Evolutionary conservation across 2,888 invertebrate genomes (phyloP), one percentile per base, ranked within the genome.

Genomic region (Silvanus unidentatus): DNA sequence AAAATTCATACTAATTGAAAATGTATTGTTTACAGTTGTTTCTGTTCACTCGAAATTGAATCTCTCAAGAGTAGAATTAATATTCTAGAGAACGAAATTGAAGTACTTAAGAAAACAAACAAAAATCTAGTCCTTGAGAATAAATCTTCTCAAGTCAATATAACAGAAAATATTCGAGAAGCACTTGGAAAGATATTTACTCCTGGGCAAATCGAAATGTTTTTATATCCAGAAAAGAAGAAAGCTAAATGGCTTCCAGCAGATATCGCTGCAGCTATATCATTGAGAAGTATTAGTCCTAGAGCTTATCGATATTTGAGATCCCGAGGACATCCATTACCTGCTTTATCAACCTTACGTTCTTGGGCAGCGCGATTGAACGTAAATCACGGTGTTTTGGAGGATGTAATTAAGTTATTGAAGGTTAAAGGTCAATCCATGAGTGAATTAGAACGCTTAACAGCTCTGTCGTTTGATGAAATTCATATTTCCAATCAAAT

Each of bases 381-480:
- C 45, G 40, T 54, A 4, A 30, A 39, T 9, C 40, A 44, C 40
- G 55, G 57, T 6, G 41, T 58, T 37, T 38, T 56, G 40, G 44
- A 45, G 6, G 44, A 43, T 42, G 54, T 59, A 9, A 14, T 56
- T 12, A 39, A 32, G 34, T 22, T 56, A 27, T 55, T 55, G 53
- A 48, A 49, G 39, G 16, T 42, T 12, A 53, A 49, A 40, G 39
- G 29, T 16, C n/a, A 22, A 15, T 34, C 30, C 14, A 44, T 55
- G 12, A 32, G 13, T 30, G 30, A 12, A 16, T 12, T 39, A n/a
- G 50, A 54, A 22, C 43, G 41, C 32, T 8, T 58, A n/a, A 46
- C 45, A 16, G 51, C 50, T 12, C 12, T 59, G 11, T 43, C 48
- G 11, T 60, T 58, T 45, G 57, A 59, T 45, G 53, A 58, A 53